Evolutionary conservation across 2,888 invertebrate species (phyloP), one percentile per base, ranked within the genome.

Genomic region (Tetragonisca angustula): DNA sequence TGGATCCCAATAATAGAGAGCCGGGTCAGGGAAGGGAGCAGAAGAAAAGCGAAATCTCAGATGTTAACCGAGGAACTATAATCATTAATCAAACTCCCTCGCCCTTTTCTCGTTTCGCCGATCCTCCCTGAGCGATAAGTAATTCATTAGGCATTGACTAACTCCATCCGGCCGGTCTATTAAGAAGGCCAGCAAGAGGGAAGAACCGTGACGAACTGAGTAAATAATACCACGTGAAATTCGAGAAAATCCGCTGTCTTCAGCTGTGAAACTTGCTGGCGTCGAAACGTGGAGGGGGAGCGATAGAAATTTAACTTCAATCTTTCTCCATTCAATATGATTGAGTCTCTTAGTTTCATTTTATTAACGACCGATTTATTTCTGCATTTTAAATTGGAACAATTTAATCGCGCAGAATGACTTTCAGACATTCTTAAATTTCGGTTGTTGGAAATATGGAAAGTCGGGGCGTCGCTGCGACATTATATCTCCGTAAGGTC

Each of bases 111-210:
- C 72, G 72, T 72, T 78, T 49, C 43, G n/a, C 49, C 19, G 77
- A 78, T 78, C 72, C 65, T 32, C 65, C 54, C 77, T 72, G 27
- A 52, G 65, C 64, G 74, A 79, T 79, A 79, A 79, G 79, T 79
- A 74, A 79, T 79, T 79, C 67, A 79, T 79, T 79, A 79, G 75
- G 79, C 75, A 62, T 79, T 75, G 69, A 75, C 75, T 79, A 75
- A 79, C 75, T 75, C 75, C 49, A 36, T 59, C 67, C 32, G 67
- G 67, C 61, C 67, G 43, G 67, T 73, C 68, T 75, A 69, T 76
- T 76, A 76, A 61, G 76, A 61, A 61, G 24, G 36, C 76, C 24
- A 70, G 61, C 50, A 24, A 36, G 70, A 62, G 52, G 70, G 70
- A 62, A 62, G 76, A 17, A 62, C 76, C 76, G 61, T 62, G 62